Evolutionary conservation across 2,888 invertebrate species (phyloP).

Genomic region (Eurytoma adleriae): DNA sequence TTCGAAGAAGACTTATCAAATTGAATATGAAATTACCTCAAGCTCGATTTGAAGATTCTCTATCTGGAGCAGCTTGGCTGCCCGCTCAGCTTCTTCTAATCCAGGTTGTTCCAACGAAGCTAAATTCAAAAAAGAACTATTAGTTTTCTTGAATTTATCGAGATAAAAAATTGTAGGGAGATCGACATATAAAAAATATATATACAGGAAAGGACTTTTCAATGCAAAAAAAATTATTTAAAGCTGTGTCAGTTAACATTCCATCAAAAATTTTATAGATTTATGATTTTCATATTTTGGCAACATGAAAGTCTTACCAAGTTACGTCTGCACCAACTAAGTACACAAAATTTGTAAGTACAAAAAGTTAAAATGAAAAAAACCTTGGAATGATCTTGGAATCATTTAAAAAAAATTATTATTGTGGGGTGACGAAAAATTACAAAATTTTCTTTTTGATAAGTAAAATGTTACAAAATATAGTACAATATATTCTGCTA

Average conservation of each 20-base stretch:
- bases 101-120: slow-evolving; percentile 73
- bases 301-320: no score
- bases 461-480: neutral
- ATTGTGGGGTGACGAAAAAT: no score
- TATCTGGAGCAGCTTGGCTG: slow-evolving; percentile 80
- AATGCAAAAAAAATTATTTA: slow-evolving; percentile 63
- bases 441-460: slow-evolving; percentile 1
- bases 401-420: no score
- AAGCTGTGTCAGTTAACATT: slow-evolving; percentile 67
- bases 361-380: no score
- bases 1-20: neutral
- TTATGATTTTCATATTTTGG: no score
- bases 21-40: slow-evolving; percentile 76
- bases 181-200: slow-evolving; percentile 41
- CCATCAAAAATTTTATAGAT: slow-evolving; percentile 60
- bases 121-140: slow-evolving; percentile 58
- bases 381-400: no score
- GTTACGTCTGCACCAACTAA: no score
- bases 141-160: slow-evolving; percentile 29
- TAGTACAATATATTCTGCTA: no score
- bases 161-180: slow-evolving; percentile 52
- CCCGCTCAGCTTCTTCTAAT: slow-evolving; percentile 72
- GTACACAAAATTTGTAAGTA: no score
- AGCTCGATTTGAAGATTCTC: slow-evolving; percentile 82
- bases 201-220: slow-evolving; percentile 50